phyloP scores from a whole-genome alignment of 2,113 vertebrate species.

The Porphyrio hochstetteri region DNA sequence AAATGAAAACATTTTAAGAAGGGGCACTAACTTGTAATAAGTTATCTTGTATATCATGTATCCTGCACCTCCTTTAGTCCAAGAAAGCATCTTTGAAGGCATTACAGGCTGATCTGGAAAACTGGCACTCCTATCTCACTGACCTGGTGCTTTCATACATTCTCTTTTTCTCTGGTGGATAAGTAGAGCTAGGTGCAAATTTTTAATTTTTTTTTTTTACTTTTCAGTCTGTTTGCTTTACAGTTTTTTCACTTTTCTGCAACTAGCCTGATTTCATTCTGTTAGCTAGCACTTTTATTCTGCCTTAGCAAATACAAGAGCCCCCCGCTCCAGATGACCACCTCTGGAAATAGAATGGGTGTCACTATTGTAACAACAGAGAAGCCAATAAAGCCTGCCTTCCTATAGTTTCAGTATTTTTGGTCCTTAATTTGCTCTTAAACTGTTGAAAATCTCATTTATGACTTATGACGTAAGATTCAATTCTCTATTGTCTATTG shows the following conservation, averaged over 20 bases:
- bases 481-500: neutral
- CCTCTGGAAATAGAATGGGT: neutral
- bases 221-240: neutral
- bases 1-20: neutral
- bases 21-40: accelerated
- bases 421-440: neutral
- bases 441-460: neutral
- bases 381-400: neutral
- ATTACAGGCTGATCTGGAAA: neutral
- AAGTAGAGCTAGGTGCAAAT: neutral
- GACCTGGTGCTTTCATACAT: neutral
- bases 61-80: neutral
- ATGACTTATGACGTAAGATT: neutral
- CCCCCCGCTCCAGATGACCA: neutral
- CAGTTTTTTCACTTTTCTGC: neutral
- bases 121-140: neutral
- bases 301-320: neutral
- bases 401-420: neutral
- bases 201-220: neutral
- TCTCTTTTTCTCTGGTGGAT: neutral
- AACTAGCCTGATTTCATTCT: neutral
- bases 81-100: neutral
- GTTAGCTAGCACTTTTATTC: neutral
- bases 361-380: neutral
- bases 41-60: neutral